Conservation (phyloP, 2,797 vertebrate genomes). For the Dendrocincla tyrannina region DNA sequence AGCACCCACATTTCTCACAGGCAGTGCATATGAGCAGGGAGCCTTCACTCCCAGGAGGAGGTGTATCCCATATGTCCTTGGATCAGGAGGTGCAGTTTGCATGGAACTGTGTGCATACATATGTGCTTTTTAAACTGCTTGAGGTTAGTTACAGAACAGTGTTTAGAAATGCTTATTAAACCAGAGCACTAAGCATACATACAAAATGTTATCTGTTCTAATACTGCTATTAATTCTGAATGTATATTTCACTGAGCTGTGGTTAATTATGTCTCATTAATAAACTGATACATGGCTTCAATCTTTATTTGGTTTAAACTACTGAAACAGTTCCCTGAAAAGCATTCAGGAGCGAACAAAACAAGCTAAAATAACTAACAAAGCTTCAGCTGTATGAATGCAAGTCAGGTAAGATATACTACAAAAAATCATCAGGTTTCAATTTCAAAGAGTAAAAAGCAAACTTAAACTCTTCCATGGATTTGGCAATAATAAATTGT, state of each 20-base stretch:
- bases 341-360: background rate
- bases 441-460: background rate
- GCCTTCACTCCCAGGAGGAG: background rate
- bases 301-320: background rate
- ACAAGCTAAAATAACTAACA: background rate
- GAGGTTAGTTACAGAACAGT: background rate
- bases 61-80: background rate
- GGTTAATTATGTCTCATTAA: background rate
- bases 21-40: background rate
- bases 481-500: background rate
- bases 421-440: background rate
- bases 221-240: background rate
- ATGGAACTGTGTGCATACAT: rapidly evolving
- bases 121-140: background rate
- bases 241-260: background rate
- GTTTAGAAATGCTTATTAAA: background rate
- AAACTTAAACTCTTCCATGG: background rate
- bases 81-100: background rate
- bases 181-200: background rate
- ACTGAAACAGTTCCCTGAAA: background rate
- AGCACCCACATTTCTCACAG: background rate
- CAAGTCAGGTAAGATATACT: background rate
- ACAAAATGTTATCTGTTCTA: background rate
- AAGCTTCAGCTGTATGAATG: background rate
- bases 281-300: background rate